Base-by-base conservation (phyloP, 1,140 invertebrate species). In the Sarcophaga peregrina region DNA sequence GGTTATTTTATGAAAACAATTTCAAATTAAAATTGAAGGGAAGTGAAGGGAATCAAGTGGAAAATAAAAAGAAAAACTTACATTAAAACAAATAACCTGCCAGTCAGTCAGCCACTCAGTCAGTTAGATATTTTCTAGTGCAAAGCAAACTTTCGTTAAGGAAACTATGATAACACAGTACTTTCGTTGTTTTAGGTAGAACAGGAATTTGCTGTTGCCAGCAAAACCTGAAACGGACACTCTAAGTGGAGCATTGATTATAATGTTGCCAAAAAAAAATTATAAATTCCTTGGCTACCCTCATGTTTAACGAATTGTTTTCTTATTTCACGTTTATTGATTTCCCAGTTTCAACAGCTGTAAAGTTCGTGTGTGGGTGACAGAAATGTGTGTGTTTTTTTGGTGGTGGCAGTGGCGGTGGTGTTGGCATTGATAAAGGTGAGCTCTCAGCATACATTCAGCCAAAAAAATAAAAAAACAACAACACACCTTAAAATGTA, bases 231-330 rank as follows among this genome's bases (percentile, higher is more conserved):
- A 20, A 68, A 68, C 20, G 20, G 17, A 20, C 62, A 80, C 52
- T 48, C 37, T 25, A 80, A 80, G 48, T 80, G 11, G 78, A 20
- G 78, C 48, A 48, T 54, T 80, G 78, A 80, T 80, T 80, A 80
- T 54, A n/a, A 80, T 48, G 76, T 80, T 80, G 78, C 78, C 48
- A 54, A 80, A 78, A 80, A 15, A 52, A 7, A 52, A 80, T 10
- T 8, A 52, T 3, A 52, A 9, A 52, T 25, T 68, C 9, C 17
- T 68, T 68, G n/a, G 17, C 8, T 20, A 68, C 5, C 17, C 62
- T 2, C 6, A 3, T 9, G 9, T 8, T 68, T 68, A 68, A 17
- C 6, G 15, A 68, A 68, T 68, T 68, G 15, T 8, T 2, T 25
- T n/a, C 54, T 58, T 58, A n/a, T 13, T 13, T 13, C 0, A 15